Evolutionary conservation across 2,888 invertebrate species (phyloP).

Genomic region (Pseudococcus jackbeardsleyi): DNA sequence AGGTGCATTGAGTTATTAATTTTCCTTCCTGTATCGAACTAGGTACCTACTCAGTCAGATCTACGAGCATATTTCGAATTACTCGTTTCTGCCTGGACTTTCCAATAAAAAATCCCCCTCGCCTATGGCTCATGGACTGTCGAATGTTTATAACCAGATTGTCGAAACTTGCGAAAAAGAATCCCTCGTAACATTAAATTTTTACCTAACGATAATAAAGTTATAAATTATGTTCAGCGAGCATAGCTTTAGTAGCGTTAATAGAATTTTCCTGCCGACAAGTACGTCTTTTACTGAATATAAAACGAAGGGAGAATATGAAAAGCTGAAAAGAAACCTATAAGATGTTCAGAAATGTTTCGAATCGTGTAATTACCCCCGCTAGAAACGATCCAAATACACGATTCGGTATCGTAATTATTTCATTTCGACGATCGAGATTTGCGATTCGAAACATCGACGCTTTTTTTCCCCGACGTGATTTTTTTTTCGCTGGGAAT

Average conservation of each 20-base stretch:
- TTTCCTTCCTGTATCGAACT: not conserved
- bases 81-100: not conserved
- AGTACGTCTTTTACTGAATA: conserved; percentile 45
- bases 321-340: conserved; percentile 54
- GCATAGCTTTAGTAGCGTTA: conserved; percentile 48
- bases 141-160: conserved; percentile 32
- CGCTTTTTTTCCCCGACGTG: not conserved
- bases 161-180: conserved; percentile 19
- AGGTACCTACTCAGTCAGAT: not conserved
- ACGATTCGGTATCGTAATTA: not conserved
- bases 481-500: not conserved
- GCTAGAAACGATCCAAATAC: not conserved
- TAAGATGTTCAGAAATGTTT: conserved; percentile 50
- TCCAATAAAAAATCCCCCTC: not conserved
- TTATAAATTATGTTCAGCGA: conserved; percentile 54
- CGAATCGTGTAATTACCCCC: conserved; percentile 16
- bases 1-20: conserved; percentile 45
- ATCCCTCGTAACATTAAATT: conserved; percentile 44
- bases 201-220: conserved; percentile 51
- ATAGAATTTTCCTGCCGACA: conserved; percentile 53
- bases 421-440: not conserved
- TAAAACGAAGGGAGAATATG: conserved; percentile 52
- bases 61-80: not conserved
- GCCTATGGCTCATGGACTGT: not conserved
- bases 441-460: not conserved